A percentile compares a stretch with the other conserved stretches of the same genome.
phyloP scores from a whole-genome alignment of 1,140 invertebrate species.

The Aphis craccivora region DNA sequence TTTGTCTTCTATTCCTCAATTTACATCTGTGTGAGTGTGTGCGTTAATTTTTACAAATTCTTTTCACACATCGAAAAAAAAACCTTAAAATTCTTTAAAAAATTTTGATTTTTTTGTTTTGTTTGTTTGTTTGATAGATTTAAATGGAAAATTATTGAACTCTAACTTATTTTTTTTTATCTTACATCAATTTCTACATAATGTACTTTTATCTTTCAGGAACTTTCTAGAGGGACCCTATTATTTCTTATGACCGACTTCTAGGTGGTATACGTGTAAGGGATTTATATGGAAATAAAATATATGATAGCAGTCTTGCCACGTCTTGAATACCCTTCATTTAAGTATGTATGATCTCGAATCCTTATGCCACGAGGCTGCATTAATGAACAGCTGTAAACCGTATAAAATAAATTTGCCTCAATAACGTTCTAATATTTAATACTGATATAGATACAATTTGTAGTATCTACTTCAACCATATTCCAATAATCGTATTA shows the following conservation, averaged over 20 bases:
- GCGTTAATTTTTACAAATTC: neutral
- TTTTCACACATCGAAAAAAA: neutral
- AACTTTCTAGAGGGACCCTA: neutral
- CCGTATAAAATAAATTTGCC: neutral
- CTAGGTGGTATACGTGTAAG: neutral
- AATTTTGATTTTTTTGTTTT: neutral
- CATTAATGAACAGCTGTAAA: neutral
- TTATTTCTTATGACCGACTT: neutral
- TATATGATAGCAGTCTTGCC: neutral
- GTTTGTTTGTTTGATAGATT: too few relatives aligned
- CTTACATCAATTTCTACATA: neutral
- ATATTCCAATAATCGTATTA: neutral
- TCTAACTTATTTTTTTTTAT: neutral
- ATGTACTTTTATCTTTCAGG: neutral
- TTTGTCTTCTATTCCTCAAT: neutral
- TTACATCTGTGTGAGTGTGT: neutral
- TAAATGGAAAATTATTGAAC: neutral
- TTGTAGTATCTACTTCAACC: neutral
- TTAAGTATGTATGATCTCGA: conserved; percentile 15
- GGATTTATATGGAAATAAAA: neutral
- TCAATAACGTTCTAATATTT: neutral
- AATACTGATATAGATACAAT: neutral
- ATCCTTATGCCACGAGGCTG: neutral
- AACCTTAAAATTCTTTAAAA: neutral
- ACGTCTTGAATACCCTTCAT: neutral